Conservation (phyloP, 2,888 invertebrate species). For the Spisula solida region DNA sequence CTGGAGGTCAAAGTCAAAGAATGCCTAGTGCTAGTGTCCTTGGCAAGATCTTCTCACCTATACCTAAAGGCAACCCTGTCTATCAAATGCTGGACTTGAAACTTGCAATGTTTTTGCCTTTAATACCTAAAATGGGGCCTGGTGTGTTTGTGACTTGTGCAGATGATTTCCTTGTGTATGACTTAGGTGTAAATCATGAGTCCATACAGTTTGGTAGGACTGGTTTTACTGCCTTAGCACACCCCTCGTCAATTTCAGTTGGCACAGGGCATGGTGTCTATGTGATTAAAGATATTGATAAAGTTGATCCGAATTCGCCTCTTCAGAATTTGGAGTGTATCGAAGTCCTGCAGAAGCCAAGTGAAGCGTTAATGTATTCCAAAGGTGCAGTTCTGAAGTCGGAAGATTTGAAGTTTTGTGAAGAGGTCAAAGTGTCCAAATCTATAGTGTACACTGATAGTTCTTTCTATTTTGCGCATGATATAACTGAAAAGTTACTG, state of each 20-base stretch:
- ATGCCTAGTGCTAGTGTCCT: conserved; percentile 88
- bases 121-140: conserved; percentile 86
- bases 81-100: conserved; percentile 88
- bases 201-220: conserved; percentile 70
- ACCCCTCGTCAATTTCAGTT: conserved; percentile 87
- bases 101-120: conserved; percentile 88
- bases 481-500: conserved; percentile 84
- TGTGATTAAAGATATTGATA: conserved; percentile 83
- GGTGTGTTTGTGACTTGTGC: conserved; percentile 88
- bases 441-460: conserved; percentile 88
- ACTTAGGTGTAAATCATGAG: conserved; percentile 72
- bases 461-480: conserved; percentile 87
- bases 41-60: conserved; percentile 88
- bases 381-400: conserved; percentile 84
- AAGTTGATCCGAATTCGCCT: conserved; percentile 70
- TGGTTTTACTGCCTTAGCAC: conserved; percentile 88
- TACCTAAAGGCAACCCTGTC: conserved; percentile 86
- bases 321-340: conserved; percentile 83
- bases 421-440: conserved; percentile 73
- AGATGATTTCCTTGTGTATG: conserved; percentile 88
- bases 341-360: conserved; percentile 88
- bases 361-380: conserved; percentile 85
- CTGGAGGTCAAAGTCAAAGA: conserved; percentile 88
- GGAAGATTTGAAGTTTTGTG: conserved; percentile 71
- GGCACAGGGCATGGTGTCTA: conserved; percentile 88